These are phyloP conservation scores for Lipotes vexillifer DNA, from an alignment of 2,113 vertebrate genomes.

Conservation along the genomic window DNA sequence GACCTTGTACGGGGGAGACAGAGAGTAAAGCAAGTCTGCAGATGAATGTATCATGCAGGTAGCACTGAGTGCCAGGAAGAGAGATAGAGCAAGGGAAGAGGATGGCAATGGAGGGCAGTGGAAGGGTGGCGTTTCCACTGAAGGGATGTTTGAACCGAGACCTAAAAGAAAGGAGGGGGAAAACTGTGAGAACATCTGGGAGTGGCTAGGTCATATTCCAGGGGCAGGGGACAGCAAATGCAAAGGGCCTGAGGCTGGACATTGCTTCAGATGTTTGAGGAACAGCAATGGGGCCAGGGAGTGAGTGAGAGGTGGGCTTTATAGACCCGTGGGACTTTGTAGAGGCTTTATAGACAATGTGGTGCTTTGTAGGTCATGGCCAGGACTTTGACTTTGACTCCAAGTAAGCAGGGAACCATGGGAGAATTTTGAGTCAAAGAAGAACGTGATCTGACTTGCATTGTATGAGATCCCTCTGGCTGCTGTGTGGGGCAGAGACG, in stretches of 20 bases:
- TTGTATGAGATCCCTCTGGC: background rate
- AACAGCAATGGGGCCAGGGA: background rate
- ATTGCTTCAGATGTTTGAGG: background rate
- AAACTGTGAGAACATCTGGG: background rate
- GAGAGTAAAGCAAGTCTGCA: background rate
- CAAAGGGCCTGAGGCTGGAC: background rate
- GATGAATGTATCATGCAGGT: fast-evolving
- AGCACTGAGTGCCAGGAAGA: background rate
- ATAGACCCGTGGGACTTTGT: background rate
- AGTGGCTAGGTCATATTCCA: background rate
- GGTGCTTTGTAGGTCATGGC: fast-evolving
- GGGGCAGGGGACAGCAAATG: background rate
- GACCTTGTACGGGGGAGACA: too few relatives aligned
- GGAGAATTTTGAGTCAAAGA: background rate
- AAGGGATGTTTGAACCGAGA: background rate
- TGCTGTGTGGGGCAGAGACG: background rate
- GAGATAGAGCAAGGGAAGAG: background rate
- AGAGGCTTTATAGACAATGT: background rate
- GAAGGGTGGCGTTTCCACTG: background rate
- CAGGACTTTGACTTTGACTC: background rate
- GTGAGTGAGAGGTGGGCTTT: background rate
- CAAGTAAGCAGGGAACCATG: background rate
- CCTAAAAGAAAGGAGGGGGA: background rate
- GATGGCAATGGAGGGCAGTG: background rate
- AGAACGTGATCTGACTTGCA: background rate